Conservation (phyloP, 2,113 vertebrate species). For the Setophaga petechia region DNA sequence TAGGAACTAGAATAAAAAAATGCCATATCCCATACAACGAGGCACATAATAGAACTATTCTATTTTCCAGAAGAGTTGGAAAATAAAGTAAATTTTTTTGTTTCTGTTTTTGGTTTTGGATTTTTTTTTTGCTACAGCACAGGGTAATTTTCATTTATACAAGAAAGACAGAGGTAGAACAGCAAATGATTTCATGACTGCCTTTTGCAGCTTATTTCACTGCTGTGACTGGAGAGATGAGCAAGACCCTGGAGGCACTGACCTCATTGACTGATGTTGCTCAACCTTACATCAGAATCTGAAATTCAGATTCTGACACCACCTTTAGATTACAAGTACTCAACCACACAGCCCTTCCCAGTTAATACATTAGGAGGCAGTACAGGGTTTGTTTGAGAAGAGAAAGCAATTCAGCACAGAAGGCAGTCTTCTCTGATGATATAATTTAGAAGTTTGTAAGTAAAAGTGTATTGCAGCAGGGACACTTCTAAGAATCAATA, state of each 20-base stretch:
- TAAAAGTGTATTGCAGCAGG: neutral
- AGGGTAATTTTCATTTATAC: neutral
- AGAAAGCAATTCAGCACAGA: neutral
- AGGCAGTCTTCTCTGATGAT: neutral
- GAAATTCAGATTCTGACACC: neutral
- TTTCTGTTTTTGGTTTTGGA: neutral
- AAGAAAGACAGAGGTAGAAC: neutral
- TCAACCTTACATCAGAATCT: neutral
- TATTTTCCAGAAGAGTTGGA: neutral
- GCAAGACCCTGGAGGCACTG: neutral
- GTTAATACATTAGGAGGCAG: neutral
- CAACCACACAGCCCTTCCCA: neutral
- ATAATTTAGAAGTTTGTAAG: neutral
- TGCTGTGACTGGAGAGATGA: neutral
- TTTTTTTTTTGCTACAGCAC: neutral
- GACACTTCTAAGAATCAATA: neutral
- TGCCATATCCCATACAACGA: neutral
- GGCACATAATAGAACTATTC: neutral
- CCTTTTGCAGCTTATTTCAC: neutral
- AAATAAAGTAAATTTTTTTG: neutral
- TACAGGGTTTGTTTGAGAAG: neutral
- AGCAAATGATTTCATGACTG: slow-evolving; percentile 11
- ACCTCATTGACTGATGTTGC: slow-evolving; percentile 18
- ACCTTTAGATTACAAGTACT: neutral
- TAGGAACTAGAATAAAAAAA: neutral